Evolutionary conservation across 2,888 invertebrate species (phyloP), one percentile per base, ranked within the genome.

Genomic region (Anagyrus pseudococci): DNA sequence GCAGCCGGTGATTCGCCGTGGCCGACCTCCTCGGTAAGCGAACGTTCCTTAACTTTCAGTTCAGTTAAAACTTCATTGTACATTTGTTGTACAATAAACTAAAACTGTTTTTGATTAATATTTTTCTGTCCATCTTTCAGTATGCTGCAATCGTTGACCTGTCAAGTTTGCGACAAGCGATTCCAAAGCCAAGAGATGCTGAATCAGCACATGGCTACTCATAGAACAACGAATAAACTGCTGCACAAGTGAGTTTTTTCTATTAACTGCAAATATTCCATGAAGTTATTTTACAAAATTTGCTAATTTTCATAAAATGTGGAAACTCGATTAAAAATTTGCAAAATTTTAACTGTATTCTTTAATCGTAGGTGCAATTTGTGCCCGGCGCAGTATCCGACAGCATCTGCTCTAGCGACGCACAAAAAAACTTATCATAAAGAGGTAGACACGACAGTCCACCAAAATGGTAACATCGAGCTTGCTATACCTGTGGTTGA

Each of bases 401-500:
- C 88, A 54, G 84, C 85, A 0, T 80, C 83, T 54, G 85, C 84
- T 15, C 75, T 87, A 54, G 78, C 80, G 46, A 84, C 88, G 68
- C 91, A 91, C 74, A 82, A 89, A 41, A 89, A 89, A 70, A 86
- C 87, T 55, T 85, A 84, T 71, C 86, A 86, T 69, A 85, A 85
- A 69, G 85, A 85, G 15, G 71, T 76, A 0, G 80, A 80, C 25
- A 58, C 73, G 0, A 67, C 71, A 41, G 61, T 73, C 54, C 75
- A 75, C 46, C 75, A 76, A 53, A 79, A 78, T 57, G 78, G 80
- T 17, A 82, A 82, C 15, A 80, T 83, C 77, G 91, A 91, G 72
- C 80, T 91, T 61, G 91, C 90, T 0, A 81, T 91, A 70, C 92
- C 91, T 0, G 86, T 91, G 1, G 88, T 91, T 0, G 91, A 91